Evolutionary conservation across 1,140 invertebrate species (phyloP), one percentile per base, ranked within the genome.

Genomic region (Samia ricini): DNA sequence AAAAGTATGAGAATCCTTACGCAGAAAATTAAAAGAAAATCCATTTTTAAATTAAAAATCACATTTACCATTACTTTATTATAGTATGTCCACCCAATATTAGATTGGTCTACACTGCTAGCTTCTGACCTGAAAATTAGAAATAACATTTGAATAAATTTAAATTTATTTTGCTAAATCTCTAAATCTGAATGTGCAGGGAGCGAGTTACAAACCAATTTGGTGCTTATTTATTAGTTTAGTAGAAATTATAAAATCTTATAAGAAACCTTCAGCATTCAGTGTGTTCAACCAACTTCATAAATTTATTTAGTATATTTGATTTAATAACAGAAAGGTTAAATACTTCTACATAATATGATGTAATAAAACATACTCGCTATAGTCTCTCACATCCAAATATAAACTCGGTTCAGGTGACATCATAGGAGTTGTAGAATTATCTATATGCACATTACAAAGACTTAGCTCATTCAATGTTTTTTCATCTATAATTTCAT

Each of bases 31-130:
- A n/a, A n/a, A n/a, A n/a, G n/a, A n/a, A n/a, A n/a, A n/a, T n/a
- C n/a, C n/a, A n/a, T n/a, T n/a, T n/a, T n/a, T n/a, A n/a, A 42
- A 12, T 15, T 42, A 42, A 42, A 7, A 42, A 12, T 42, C 10
- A 15, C 33, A 67, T 71, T 81, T 81, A 92, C 91, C 92, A 95
- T 91, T 55, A 94, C 91, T 85, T 94, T 94, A 70, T 94, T 93
- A 62, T 94, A 94, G 77, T 94, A 92, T 2, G 93, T 94, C 92
- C 93, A 93, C 60, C 93, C 93, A 64, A 94, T 86, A 83, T 93
- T 92, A 8, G 92, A 91, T 49, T 91, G 90, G 79, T 79, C 88
- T 65, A 85, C 81, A 61, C 77, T 84, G 42, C 81, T 81, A 19
- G 80, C 76, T 54, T 88, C 85, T 19, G 91, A 90, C 56, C 91